These are phyloP conservation scores for Erebia ligea DNA, from an alignment of 2,888 invertebrate species.

Conservation along the genomic window DNA sequence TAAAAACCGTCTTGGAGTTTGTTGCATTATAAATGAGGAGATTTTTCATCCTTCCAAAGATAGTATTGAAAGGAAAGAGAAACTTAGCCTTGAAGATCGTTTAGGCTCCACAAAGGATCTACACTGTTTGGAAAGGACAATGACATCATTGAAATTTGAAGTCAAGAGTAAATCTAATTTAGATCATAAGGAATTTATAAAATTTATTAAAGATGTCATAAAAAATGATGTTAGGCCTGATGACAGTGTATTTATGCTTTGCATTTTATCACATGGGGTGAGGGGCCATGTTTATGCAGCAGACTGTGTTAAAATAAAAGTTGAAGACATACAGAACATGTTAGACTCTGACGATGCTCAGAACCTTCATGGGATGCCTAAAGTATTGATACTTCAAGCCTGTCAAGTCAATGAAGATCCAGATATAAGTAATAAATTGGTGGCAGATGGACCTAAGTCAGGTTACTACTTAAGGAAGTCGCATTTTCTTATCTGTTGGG, in stretches of 20 bases:
- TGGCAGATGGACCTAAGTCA: constrained; percentile 58
- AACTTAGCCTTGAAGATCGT: constrained; percentile 51
- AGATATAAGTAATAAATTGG: constrained; percentile 48
- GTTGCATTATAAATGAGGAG: constrained; percentile 74
- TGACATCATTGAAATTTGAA: constrained; percentile 65
- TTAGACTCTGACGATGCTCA: constrained; percentile 62
- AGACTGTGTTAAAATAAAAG: constrained; percentile 69
- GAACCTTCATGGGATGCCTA: constrained; percentile 63
- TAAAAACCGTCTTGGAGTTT: constrained; percentile 63
- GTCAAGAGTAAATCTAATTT: constrained; percentile 61
- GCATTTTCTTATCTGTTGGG: constrained; percentile 72
- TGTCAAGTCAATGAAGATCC: constrained; percentile 62
- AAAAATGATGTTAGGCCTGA: constrained; percentile 53
- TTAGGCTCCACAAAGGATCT: constrained; percentile 65
- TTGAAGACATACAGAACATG: constrained; percentile 67
- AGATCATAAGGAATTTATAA: constrained; percentile 57
- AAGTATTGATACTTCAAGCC: constrained; percentile 72
- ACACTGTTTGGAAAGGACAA: constrained; percentile 55
- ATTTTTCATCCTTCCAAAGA: constrained; percentile 65
- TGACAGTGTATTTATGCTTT: constrained; percentile 73
- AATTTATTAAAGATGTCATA: constrained; percentile 60
- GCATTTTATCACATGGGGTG: constrained; percentile 74
- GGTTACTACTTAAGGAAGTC: constrained; percentile 58
- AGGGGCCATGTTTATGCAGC: constrained; percentile 71
- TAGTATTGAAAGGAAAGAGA: constrained; percentile 55